A percentile compares a stretch with the other conserved stretches of the same genome.
Conservation (phyloP, 1,140 invertebrate genomes). For the Leptonema lineaticorne region DNA sequence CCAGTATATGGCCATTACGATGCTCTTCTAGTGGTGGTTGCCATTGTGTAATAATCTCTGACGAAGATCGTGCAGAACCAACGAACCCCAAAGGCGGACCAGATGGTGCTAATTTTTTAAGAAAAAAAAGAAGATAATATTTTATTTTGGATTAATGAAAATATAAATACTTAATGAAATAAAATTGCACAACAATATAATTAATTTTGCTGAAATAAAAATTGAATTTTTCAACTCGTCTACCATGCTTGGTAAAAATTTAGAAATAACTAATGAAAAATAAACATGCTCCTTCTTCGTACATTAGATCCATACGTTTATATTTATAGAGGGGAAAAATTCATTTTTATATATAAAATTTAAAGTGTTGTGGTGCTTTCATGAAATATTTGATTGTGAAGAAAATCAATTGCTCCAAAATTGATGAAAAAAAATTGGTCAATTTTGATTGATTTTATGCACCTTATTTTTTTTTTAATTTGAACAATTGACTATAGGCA, state of each 20-base stretch:
- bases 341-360: too few species aligned
- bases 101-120: slow-evolving; percentile 86
- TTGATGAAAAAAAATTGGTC: too few species aligned
- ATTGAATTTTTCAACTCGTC: not conserved
- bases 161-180: not conserved
- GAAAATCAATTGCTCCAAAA: too few species aligned
- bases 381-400: too few species aligned
- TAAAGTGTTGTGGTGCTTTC: too few species aligned
- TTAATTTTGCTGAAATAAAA: not conserved
- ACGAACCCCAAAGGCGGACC: slow-evolving; percentile 87
- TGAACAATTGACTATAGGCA: not conserved
- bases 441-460: too few species aligned
- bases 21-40: slow-evolving; percentile 90
- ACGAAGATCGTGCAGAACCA: slow-evolving; percentile 86
- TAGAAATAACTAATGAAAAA: not conserved
- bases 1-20: slow-evolving; percentile 91
- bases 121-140: not conserved
- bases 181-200: not conserved
- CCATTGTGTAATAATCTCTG: slow-evolving; percentile 97
- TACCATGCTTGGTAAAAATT: not conserved
- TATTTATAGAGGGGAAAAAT: too few species aligned
- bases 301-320: too few species aligned
- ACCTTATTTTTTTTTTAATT: too few species aligned
- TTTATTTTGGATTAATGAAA: not conserved
- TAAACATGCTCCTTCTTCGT: not conserved